Evolutionary conservation across 2,888 invertebrate genomes (phyloP).

Genomic region (Amphipoea lucens): DNA sequence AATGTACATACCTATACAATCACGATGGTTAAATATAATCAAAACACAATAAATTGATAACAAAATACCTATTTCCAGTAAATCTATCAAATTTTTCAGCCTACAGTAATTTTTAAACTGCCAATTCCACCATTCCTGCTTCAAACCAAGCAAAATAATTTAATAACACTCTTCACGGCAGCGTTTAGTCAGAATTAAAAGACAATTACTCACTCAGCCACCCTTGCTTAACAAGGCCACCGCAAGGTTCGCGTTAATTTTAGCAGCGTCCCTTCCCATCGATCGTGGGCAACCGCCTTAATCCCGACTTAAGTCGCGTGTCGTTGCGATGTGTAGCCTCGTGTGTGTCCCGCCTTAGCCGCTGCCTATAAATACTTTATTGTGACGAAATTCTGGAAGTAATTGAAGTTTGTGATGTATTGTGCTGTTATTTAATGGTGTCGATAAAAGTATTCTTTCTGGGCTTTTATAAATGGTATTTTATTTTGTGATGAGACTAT

Average conservation of each 20-base stretch:
- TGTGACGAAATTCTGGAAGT: constrained; percentile 20
- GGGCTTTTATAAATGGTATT: neutral
- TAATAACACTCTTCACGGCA: constrained; percentile 35
- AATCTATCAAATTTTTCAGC: neutral
- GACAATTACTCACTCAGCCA: constrained; percentile 57
- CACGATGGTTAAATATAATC: too few species aligned
- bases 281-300: constrained; percentile 57
- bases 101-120: neutral
- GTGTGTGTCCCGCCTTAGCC: constrained; percentile 40
- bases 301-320: constrained; percentile 56
- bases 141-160: constrained; percentile 31
- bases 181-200: constrained; percentile 56
- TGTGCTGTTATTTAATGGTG: constrained; percentile 17
- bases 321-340: constrained; percentile 43
- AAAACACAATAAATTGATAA: neutral
- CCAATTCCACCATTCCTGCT: neutral
- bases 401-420: constrained; percentile 17
- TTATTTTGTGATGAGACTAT: too few species aligned
- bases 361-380: constrained; percentile 50
- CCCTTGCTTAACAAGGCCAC: constrained; percentile 56
- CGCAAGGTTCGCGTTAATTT: constrained; percentile 65
- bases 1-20: too few species aligned
- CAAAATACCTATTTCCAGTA: neutral
- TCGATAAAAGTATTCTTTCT: neutral
- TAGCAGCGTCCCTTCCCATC: constrained; percentile 56